A percentile compares a stretch with the other conserved stretches of the same genome.
These are phyloP conservation scores for Manis javanica DNA, from an alignment of 2,797 vertebrate genomes.

Conservation along the genomic window DNA sequence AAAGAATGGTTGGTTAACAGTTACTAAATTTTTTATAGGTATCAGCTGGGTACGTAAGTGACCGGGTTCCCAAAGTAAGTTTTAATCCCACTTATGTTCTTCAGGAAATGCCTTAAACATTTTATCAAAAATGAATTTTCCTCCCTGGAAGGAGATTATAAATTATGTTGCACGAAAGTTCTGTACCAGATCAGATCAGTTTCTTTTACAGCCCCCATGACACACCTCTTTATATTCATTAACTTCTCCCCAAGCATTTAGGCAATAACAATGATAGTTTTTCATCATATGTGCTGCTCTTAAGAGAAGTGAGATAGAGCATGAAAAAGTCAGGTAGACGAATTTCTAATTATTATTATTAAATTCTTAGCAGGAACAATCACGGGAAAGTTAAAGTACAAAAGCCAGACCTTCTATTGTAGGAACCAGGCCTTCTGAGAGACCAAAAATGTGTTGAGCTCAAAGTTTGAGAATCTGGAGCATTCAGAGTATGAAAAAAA, in stretches of 20 bases:
- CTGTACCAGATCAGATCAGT: not conserved
- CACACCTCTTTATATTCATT: not conserved
- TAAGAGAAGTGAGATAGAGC: not conserved
- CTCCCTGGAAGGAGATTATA: not conserved
- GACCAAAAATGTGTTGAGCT: not conserved
- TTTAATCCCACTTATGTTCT: not conserved
- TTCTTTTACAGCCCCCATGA: not conserved
- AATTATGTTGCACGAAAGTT: not conserved
- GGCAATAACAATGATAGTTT: not conserved
- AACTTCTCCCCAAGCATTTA: not conserved
- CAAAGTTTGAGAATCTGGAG: slow-evolving; percentile 5
- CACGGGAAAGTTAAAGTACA: not conserved
- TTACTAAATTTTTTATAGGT: not conserved
- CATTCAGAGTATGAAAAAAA: not conserved
- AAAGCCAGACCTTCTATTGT: not conserved
- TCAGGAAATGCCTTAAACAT: not conserved
- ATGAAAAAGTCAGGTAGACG: not conserved
- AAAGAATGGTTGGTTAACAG: not conserved
- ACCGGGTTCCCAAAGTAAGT: not conserved
- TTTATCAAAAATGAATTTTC: not conserved
- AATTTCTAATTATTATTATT: slow-evolving; percentile 36
- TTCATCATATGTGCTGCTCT: not conserved
- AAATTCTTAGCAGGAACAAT: not conserved
- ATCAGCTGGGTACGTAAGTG: not conserved
- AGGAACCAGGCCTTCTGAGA: slow-evolving; percentile 29